These are phyloP conservation scores for Mesitornis unicolor DNA, from an alignment of 2,113 vertebrate species.

Conservation along the genomic window DNA sequence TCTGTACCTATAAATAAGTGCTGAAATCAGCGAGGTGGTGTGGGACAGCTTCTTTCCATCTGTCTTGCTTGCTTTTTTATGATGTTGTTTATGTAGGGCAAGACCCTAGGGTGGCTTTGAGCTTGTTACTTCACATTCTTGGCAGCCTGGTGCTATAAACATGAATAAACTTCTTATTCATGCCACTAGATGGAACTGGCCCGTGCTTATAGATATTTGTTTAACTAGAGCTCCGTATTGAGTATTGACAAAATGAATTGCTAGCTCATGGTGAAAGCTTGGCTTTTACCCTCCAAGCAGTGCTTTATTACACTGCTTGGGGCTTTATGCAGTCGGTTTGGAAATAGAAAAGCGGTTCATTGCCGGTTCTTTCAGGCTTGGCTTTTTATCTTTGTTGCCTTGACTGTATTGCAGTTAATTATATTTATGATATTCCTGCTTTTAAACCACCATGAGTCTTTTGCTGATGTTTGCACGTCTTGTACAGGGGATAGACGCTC, in stretches of 20 bases:
- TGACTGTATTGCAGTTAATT: background rate
- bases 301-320: conserved; percentile 2
- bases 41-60: background rate
- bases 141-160: background rate
- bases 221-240: background rate
- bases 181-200: conserved; percentile 44
- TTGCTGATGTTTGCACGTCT: background rate
- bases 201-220: background rate
- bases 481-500: background rate
- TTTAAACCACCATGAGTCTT: background rate
- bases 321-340: background rate
- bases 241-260: conserved; percentile 25
- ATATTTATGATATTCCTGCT: background rate
- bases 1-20: background rate
- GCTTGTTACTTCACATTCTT: conserved; percentile 3
- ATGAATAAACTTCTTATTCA: conserved; percentile 7
- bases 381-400: background rate
- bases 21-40: background rate
- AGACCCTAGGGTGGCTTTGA: conserved; percentile 30
- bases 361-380: background rate
- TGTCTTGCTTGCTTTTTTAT: conserved; percentile 8
- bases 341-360: background rate
- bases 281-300: conserved; percentile 18
- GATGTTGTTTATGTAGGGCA: conserved; percentile 38
- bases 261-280: background rate